Base-by-base conservation (phyloP, 2,888 invertebrate species). In the Xanthia icteritia region DNA sequence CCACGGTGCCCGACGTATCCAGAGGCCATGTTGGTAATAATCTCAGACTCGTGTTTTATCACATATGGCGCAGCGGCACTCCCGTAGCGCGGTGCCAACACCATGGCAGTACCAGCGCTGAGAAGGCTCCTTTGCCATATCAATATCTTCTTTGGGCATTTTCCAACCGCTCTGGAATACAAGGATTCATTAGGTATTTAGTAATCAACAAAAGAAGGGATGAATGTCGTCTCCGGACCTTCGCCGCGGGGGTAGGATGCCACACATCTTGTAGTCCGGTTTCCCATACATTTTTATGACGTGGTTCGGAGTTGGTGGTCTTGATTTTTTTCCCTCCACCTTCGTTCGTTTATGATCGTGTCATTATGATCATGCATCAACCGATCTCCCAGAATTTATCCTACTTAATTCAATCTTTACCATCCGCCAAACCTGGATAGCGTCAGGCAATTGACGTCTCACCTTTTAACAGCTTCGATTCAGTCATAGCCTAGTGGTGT, bases 91-190 rank as follows among this genome's bases (percentile, higher is more conserved):
- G 54, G 82, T 85, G 5, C 93, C 92, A 6, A 94, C 81, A 4
- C 80, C 82, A 78, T 92, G 88, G 84, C 95, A 94, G 8, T 90
- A 70, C 0, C 94, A 93, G 64, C 92, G 92, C 54, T 89, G 83
- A 0, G 92, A 90, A 23, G 81, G 76, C 0, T 88, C 79, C 3
- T 81, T 68, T 5, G 85, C 76, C 20, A 86, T 87, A 31, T 74
- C 63, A 42, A 86, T 84, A 23, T 88, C 85, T 27, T 89, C 85
- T 13, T 89, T 65, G 42, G 51, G 20, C 23, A 84, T 39, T 5
- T 81, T 77, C 88, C 92, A 92, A n/a, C 94, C 94, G 81, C 93
- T 95, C 96, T 96, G 89, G 66, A 91, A 92, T 31, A n/a, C 45
- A 80, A 58, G 27, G 27, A 17, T 20, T n/a, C 0, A 56, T 27